Base-by-base conservation (phyloP, 2,888 invertebrate species). In the Trachelus iudaicus region DNA sequence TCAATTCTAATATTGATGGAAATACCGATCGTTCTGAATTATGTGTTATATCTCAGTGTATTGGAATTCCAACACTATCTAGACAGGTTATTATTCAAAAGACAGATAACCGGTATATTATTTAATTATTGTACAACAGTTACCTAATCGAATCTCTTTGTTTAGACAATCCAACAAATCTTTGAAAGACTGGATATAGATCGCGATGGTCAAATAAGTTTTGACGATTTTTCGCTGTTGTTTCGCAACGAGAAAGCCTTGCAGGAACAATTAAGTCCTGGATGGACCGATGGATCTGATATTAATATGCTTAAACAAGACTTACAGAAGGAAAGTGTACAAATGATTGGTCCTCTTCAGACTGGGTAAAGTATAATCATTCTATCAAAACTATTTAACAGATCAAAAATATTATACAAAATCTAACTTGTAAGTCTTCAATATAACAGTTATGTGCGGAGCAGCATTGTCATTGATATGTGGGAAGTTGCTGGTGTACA, bases 401-500 rank as follows among this genome's bases (percentile, higher is more conserved):
- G 31, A 35, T 40, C 69, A 69, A 71, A 73, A 37, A 76, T 56
- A 34, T 31, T 68, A 40, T 75, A 13, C 40, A 68, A 35, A 34
- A 68, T n/a, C 34, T 75, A 75, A 56, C 23, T 71, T 33, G 71
- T 33, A 31, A 56, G 23, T 34, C 23, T 71, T 71, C 2, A 69
- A 76, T 73, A n/a, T 31, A 35, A 35, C 69, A 86, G 86, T n/a
- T 84, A 81, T 78, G 83, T 87, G 15, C 82, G 81, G 73, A 87
- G 83, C 73, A 86, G 85, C 34, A 84, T 92, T 31, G 93, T 96
- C 73, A 92, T 94, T 69, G 95, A 96, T 84, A 93, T 95, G 88
- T 96, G 96, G 95, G 95, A 96, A 90, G 92, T 93, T 77, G 94
- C 95, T 12, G 95, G 95, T 74, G 94, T 96, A 78, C 92, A 92